phyloP scores from a whole-genome alignment of 2,113 vertebrate genomes.

The Pangasianodon hypophthalmus region DNA sequence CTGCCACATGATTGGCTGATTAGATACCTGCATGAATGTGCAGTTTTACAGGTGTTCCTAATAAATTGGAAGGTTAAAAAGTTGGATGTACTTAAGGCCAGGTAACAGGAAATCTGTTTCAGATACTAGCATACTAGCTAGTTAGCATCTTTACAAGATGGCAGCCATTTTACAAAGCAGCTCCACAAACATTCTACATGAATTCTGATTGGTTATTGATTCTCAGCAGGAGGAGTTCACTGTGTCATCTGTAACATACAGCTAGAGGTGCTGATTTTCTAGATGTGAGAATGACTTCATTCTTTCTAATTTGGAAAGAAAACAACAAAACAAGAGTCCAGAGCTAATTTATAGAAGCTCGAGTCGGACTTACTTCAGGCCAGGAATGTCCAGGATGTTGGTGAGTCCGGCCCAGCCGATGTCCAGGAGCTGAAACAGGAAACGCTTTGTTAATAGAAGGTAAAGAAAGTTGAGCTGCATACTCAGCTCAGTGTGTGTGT shows the following conservation, averaged over 20 bases:
- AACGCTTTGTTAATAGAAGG: not conserved
- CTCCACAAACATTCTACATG: no score
- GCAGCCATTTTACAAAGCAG: no score
- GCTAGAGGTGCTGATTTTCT: not conserved
- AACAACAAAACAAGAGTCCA: not conserved
- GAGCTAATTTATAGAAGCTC: not conserved
- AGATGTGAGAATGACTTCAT: not conserved
- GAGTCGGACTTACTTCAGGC: slow-evolving; percentile 85
- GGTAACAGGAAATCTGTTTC: no score
- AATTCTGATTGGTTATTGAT: no score
- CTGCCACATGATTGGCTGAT: no score
- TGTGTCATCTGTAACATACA: not conserved
- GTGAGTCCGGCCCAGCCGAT: slow-evolving; percentile 97
- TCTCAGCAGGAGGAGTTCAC: no score
- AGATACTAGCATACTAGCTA: no score
- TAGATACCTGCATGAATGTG: no score
- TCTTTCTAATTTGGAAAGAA: not conserved
- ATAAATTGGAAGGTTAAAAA: no score
- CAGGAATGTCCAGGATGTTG: slow-evolving; percentile 95
- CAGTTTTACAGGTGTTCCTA: no score
- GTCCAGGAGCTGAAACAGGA: slow-evolving; percentile 83
- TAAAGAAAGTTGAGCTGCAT: not conserved
- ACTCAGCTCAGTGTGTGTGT: not conserved
- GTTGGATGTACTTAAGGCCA: no score
- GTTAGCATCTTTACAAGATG: no score